Base-by-base conservation (phyloP, 2,797 vertebrate genomes). In the Toxotes lorentzi region DNA sequence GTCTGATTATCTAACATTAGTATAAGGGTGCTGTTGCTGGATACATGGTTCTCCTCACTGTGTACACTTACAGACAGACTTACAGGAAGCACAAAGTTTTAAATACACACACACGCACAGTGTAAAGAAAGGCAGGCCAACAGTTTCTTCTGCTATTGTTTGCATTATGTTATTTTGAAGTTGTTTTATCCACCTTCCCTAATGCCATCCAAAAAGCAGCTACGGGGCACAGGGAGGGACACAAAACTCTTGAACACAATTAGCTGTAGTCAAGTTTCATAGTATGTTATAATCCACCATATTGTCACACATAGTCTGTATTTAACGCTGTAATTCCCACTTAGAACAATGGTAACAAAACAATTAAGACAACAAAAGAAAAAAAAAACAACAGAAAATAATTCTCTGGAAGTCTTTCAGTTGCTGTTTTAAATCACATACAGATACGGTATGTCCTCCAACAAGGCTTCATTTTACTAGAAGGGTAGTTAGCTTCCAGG, bases 301-400 rank as follows among this genome's bases (percentile, higher is more conserved):
- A 85, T 77, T 80, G 88, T 92, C 90, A 91, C 84, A 92, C 14
- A 60, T 79, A 87, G 83, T 91, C 83, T 91, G 86, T 88, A 85
- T 91, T 87, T 90, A 83, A 89, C 77, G 89, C 80, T 92, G 85
- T 73, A 87, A 89, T 84, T 92, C 81, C 90, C 92, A 92, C 92
- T 91, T 87, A 84, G 82, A 92, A 91, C 91, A 93, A 94, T 91
- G 87, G 82, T 88, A 93, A 93, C 87, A 91, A 93, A 93, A 89
- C 80, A 81, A 89, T 68, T 86, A 89, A 91, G 87, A 93, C 91
- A 88, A 84, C 65, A 90, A 88, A 50, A 89, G 87, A 79, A 81
- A 77, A 60, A 67, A 81, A 82, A 86, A 92, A 86, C 83, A 86
- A 91, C 91, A 87, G 86, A 80, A 91, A 93, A 90, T 89, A 86